Percentiles rank a stretch among this genome's conserved stretches.
Conservation (phyloP, 2,113 vertebrate genomes). For the Nycticryphes semicollaris region DNA sequence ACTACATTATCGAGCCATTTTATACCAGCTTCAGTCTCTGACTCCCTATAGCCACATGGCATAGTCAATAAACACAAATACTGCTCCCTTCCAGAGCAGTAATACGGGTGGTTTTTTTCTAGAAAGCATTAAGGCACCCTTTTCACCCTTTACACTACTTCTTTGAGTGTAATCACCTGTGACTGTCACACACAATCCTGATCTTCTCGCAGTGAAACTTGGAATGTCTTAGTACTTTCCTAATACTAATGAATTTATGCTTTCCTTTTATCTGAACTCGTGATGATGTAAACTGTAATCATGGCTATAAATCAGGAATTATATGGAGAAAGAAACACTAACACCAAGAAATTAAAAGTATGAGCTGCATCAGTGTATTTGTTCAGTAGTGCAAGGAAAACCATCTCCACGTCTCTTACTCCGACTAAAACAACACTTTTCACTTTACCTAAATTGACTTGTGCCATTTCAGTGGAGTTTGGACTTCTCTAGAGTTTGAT, state of each 20-base stretch:
- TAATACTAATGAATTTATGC: neutral
- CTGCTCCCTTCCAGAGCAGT: neutral
- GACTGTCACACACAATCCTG: neutral
- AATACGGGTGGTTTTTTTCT: neutral
- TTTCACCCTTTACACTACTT: neutral
- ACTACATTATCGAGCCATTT: neutral
- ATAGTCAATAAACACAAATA: neutral
- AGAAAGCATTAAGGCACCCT: neutral
- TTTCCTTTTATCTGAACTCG: neutral
- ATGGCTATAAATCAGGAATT: neutral
- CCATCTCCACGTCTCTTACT: neutral
- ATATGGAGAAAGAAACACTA: neutral
- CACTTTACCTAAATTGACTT: neutral
- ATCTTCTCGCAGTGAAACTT: neutral
- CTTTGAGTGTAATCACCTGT: neutral
- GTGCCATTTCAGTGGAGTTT: neutral
- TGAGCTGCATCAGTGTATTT: neutral
- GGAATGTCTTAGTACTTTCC: neutral
- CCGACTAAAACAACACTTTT: neutral
- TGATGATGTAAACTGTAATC: neutral
- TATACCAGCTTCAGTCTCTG: neutral
- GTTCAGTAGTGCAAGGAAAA: neutral
- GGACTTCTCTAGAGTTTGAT: neutral
- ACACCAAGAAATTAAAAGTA: neutral
- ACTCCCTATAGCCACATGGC: neutral